Evolutionary conservation across 1,140 invertebrate species (phyloP).

Genomic region (Cyclina sinensis): DNA sequence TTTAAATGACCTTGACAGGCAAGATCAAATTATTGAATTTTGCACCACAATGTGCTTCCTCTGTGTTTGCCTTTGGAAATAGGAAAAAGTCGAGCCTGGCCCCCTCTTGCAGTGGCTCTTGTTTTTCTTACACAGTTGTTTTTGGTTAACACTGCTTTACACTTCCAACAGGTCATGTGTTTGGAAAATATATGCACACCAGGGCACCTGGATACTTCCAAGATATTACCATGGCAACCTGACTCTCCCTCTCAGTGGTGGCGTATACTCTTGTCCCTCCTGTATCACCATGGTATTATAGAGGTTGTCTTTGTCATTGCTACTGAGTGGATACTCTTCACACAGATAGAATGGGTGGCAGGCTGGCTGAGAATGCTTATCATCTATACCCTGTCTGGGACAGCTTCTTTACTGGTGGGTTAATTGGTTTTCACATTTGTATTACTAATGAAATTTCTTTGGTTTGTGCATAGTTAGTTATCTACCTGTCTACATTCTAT

Average conservation of each 20-base stretch:
- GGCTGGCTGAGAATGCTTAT: conserved; percentile 81
- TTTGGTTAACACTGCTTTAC: too few relatives aligned
- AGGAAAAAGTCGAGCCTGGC: too few relatives aligned
- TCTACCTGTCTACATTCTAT: background rate
- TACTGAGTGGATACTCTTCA: conserved; percentile 73
- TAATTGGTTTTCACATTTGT: background rate
- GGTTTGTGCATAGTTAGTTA: background rate
- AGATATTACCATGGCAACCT: conserved; percentile 74
- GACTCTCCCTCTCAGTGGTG: conserved; percentile 76
- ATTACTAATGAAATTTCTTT: background rate
- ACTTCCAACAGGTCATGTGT: conserved; percentile 77
- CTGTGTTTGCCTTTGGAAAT: too few relatives aligned
- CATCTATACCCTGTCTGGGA: conserved; percentile 74
- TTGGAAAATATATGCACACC: conserved; percentile 72
- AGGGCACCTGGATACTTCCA: conserved; percentile 52
- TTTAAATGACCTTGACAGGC: too few relatives aligned
- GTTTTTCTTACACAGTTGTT: too few relatives aligned
- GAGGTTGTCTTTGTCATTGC: conserved; percentile 73
- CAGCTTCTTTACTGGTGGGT: conserved; percentile 78
- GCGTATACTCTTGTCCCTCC: conserved; percentile 75
- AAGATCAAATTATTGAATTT: too few relatives aligned
- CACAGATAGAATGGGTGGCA: conserved; percentile 77
- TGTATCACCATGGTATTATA: conserved; percentile 80
- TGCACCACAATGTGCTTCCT: too few relatives aligned
- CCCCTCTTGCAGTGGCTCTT: too few relatives aligned